A percentile compares a stretch with the other conserved stretches of the same genome.
Evolutionary conservation across 2,888 invertebrate genomes (phyloP).

Genomic region (Fragum fragum): DNA sequence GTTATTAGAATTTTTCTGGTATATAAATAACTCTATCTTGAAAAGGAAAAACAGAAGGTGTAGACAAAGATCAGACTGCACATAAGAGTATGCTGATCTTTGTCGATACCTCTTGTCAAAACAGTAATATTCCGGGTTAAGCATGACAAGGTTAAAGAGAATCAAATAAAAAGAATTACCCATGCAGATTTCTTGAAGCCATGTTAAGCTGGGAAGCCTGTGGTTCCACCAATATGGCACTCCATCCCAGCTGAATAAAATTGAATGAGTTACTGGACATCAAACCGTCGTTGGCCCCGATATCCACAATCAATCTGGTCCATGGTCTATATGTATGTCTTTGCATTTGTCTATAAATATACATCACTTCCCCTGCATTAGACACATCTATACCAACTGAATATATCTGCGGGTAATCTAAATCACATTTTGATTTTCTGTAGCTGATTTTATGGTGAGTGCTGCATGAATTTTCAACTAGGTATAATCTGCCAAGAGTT

Average conservation of each 20-base stretch:
- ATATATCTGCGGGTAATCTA: slow-evolving; percentile 35
- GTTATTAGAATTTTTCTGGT: too few species aligned
- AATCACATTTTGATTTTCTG: slow-evolving; percentile 5
- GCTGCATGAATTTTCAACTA: slow-evolving; percentile 45
- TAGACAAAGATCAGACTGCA: too few species aligned
- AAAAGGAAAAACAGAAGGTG: too few species aligned
- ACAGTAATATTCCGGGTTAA: too few species aligned
- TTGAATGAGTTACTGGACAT: slow-evolving; percentile 82
- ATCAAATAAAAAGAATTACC: too few species aligned
- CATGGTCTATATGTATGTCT: slow-evolving; percentile 35
- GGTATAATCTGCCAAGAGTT: slow-evolving; percentile 74
- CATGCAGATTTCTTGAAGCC: slow-evolving; percentile 71
- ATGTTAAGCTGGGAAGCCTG: slow-evolving; percentile 69
- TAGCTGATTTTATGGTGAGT: not conserved
- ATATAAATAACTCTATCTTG: too few species aligned
- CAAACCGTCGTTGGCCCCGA: slow-evolving; percentile 82
- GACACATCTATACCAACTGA: slow-evolving; percentile 77
- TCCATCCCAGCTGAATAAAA: slow-evolving; percentile 82
- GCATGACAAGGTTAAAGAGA: too few species aligned
- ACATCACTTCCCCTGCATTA: slow-evolving; percentile 75
- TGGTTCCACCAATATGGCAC: slow-evolving; percentile 81
- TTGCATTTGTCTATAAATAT: slow-evolving; percentile 72
- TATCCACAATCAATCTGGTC: slow-evolving; percentile 75
- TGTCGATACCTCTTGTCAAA: too few species aligned
- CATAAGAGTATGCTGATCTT: too few species aligned